Conservation (phyloP, 2,797 vertebrate species). For the Hippocampus kuda region DNA sequence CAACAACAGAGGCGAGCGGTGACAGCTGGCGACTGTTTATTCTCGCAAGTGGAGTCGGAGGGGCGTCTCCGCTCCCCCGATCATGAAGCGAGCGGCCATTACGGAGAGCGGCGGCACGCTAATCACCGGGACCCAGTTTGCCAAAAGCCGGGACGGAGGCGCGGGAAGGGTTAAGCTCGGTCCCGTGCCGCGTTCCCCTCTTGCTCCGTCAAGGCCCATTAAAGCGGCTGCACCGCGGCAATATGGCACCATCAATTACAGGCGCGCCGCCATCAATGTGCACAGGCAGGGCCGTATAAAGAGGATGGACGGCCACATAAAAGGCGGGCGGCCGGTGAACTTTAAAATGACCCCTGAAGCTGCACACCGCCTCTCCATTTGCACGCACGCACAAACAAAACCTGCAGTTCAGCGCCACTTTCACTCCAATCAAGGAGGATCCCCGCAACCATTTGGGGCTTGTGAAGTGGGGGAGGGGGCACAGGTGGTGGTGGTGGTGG, state of each 20-base stretch:
- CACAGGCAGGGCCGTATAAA: conserved; percentile 68
- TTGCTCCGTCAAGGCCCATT: conserved; percentile 74
- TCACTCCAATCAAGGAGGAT: conserved; percentile 18
- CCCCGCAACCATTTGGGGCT: neutral
- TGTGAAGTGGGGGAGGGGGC: neutral
- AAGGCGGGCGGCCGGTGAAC: conserved; percentile 37
- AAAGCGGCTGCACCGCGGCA: conserved; percentile 73
- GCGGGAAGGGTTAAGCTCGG: conserved; percentile 64
- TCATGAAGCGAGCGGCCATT: conserved; percentile 40
- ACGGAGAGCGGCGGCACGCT: conserved; percentile 45
- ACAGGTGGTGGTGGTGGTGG: no score
- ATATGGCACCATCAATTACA: conserved; percentile 76
- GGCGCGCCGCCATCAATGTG: conserved; percentile 64
- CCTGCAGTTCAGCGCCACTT: conserved; percentile 17
- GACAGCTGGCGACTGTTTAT: conserved; percentile 46
- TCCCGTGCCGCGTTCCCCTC: conserved; percentile 59
- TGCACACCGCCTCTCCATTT: conserved; percentile 16
- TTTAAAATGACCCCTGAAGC: neutral
- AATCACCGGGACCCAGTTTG: conserved; percentile 44
- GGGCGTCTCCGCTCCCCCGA: conserved; percentile 42
- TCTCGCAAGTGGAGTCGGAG: conserved; percentile 43
- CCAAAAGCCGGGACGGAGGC: conserved; percentile 12
- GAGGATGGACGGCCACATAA: conserved; percentile 75
- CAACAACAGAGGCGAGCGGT: conserved; percentile 35
- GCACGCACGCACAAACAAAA: neutral